Conservation (phyloP, 2,113 vertebrate species). For the Potamarius usumacintae region DNA sequence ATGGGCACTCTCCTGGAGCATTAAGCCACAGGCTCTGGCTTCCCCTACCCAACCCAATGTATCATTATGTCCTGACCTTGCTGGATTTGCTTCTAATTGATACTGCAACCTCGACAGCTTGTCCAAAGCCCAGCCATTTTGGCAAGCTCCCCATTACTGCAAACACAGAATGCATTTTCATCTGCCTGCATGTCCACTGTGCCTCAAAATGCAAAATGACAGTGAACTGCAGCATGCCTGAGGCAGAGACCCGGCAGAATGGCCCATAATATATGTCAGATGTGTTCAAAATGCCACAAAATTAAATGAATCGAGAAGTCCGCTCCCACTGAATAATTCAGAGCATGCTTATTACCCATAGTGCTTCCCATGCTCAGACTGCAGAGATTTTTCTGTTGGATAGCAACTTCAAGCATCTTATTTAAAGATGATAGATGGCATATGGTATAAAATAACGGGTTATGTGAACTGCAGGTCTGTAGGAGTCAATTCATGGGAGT, state of each 20-base stretch:
- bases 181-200: constrained; percentile 17
- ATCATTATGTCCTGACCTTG: constrained; percentile 28
- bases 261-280: constrained; percentile 4
- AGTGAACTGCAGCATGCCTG: background rate
- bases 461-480: constrained; percentile 1
- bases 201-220: constrained; percentile 14
- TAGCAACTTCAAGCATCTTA: background rate
- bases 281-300: constrained; percentile 31
- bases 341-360: constrained; percentile 26
- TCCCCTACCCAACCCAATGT: background rate
- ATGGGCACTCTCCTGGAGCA: background rate
- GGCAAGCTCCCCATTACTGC: constrained; percentile 39
- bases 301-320: constrained; percentile 17
- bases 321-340: constrained; percentile 25
- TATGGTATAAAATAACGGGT: background rate
- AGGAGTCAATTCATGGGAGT: background rate
- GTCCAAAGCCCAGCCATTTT: constrained; percentile 37
- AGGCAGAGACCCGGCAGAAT: background rate
- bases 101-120: constrained; percentile 44
- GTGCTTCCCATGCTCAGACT: background rate
- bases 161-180: constrained; percentile 37
- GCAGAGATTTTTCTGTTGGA: constrained; percentile 17
- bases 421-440: background rate
- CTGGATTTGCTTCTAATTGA: constrained; percentile 42
- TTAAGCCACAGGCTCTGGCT: background rate